phyloP scores from a whole-genome alignment of 2,113 vertebrate species.

The Crocuta crocuta region DNA sequence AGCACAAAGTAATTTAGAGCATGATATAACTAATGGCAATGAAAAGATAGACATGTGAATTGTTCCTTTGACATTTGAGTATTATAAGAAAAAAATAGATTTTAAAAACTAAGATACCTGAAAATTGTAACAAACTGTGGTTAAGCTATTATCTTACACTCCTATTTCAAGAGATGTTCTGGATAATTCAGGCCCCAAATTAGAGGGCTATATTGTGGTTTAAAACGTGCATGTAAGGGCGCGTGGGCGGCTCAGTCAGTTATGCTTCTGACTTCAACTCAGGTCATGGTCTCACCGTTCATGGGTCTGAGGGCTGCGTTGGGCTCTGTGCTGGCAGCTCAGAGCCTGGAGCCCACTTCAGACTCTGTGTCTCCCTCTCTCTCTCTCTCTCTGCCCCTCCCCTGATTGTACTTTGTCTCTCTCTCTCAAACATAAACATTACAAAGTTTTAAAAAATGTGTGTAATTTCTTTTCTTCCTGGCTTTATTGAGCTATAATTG shows the following conservation, averaged over 20 bases:
- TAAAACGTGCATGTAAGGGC: not conserved
- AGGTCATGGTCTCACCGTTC: no score
- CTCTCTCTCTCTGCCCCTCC: no score
- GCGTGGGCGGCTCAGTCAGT: no score
- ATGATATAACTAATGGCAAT: not conserved
- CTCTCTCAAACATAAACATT: no score
- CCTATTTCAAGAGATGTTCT: not conserved
- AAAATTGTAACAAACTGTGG: not conserved
- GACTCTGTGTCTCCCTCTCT: no score
- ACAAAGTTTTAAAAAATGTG: not conserved
- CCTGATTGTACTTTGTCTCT: no score
- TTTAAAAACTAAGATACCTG: not conserved
- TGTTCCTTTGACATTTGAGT: not conserved
- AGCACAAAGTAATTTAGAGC: not conserved
- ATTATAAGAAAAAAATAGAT: not conserved
- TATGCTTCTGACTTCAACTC: no score
- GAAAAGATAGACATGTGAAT: not conserved
- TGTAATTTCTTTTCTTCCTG: not conserved
- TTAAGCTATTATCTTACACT: not conserved
- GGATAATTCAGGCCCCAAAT: not conserved
- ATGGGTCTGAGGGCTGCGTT: no score
- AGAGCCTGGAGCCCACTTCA: no score
- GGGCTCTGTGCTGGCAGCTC: no score
- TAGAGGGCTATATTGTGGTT: not conserved
- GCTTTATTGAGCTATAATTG: not conserved